Percentiles rank a stretch among this genome's conserved stretches.
phyloP scores from a whole-genome alignment of 2,797 vertebrate species.

The Poeciliopsis turneri region DNA sequence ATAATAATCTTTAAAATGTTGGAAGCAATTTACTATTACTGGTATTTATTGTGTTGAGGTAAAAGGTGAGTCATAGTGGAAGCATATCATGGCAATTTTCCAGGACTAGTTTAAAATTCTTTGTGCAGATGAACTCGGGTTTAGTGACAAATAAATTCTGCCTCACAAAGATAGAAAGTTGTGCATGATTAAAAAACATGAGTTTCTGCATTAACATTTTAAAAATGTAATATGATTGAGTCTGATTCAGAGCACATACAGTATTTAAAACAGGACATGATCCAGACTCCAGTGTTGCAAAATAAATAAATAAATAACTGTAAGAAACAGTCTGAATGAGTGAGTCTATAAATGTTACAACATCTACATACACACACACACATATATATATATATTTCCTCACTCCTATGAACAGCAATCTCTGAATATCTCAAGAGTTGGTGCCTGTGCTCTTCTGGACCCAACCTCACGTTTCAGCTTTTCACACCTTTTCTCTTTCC shows the following conservation, averaged over 20 bases:
- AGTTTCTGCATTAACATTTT: slow-evolving; percentile 23
- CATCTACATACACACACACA: no score
- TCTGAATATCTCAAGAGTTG: neutral
- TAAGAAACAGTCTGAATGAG: neutral
- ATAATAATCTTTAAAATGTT: neutral
- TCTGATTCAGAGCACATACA: slow-evolving; percentile 6
- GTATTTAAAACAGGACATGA: neutral
- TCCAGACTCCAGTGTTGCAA: neutral
- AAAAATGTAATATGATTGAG: neutral
- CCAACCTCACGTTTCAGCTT: neutral
- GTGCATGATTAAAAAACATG: slow-evolving; percentile 4
- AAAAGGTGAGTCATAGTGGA: neutral
- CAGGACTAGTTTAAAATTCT: neutral
- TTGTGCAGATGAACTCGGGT: neutral
- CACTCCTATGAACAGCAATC: neutral
- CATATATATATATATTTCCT: neutral
- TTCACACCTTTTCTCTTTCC: neutral
- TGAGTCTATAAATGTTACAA: slow-evolving; percentile 3
- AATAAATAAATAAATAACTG: neutral
- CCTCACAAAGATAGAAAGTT: slow-evolving; percentile 7
- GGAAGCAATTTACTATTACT: neutral
- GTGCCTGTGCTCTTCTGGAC: neutral
- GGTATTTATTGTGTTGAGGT: neutral
- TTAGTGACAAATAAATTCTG: neutral
- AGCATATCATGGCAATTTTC: neutral